Conservation (phyloP, 37 sponge, comb jelly and placozoan genomes). For the Chondrosia reniformis region DNA sequence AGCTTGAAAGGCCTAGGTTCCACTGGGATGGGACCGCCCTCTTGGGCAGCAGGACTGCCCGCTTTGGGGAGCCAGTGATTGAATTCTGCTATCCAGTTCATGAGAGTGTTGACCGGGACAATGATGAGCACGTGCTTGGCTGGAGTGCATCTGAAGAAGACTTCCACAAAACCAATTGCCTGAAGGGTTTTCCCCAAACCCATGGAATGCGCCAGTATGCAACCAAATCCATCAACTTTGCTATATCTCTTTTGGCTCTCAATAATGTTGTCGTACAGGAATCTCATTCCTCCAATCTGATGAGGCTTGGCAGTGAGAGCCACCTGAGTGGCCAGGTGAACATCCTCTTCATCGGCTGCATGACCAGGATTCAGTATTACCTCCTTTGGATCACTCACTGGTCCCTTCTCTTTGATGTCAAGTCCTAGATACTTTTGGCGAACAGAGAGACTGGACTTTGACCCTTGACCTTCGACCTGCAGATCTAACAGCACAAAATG, state of each 20-base stretch:
- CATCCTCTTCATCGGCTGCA: constrained; percentile 58
- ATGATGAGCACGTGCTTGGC: constrained; percentile 76
- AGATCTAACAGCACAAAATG: too few relatives aligned
- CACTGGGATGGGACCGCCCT: not conserved
- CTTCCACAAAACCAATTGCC: constrained; percentile 86
- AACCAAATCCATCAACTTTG: constrained; percentile 80
- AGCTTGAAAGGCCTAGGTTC: constrained; percentile 49
- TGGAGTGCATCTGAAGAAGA: constrained; percentile 76
- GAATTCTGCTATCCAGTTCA: constrained; percentile 93
- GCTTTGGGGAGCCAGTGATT: constrained; percentile 83
- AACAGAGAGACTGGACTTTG: too few relatives aligned
- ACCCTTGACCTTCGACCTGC: too few relatives aligned
- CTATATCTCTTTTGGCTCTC: constrained; percentile 61
- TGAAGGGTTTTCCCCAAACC: constrained; percentile 98
- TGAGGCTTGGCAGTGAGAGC: constrained; percentile 74
- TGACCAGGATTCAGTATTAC: constrained; percentile 80
- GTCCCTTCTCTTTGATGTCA: constrained; percentile 12
- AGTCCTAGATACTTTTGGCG: not conserved
- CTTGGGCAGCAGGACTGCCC: not conserved
- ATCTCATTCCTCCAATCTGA: constrained; percentile 93
- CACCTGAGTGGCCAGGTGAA: constrained; percentile 83
- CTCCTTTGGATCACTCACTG: constrained; percentile 28
- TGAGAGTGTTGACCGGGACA: constrained; percentile 94
- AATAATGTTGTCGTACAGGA: constrained; percentile 94
- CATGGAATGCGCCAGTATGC: constrained; percentile 98